Evolutionary conservation across 2,113 vertebrate genomes (phyloP).

Genomic region (Tichodroma muraria): DNA sequence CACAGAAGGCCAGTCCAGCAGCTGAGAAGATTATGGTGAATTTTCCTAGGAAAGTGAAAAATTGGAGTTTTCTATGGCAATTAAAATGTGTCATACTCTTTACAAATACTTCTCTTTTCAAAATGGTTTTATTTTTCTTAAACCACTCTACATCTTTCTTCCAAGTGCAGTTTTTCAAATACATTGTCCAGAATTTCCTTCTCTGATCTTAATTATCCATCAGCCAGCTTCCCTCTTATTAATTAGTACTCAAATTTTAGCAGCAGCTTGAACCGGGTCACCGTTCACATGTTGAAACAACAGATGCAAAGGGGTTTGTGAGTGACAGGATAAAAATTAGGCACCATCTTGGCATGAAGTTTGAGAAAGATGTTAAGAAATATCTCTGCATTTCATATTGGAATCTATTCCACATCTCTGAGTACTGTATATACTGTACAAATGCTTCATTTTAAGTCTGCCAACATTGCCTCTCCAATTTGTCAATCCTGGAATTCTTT

Average conservation of each 20-base stretch:
- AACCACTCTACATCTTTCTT: not conserved
- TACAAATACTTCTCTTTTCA: not conserved
- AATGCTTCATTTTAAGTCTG: constrained; percentile 63
- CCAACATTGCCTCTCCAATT: constrained; percentile 62
- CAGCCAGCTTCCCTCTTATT: constrained; percentile 47
- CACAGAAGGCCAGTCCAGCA: not conserved
- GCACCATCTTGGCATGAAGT: constrained; percentile 55
- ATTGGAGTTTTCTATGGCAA: not conserved
- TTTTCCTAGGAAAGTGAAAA: not conserved
- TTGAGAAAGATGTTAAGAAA: constrained; percentile 63
- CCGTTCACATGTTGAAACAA: constrained; percentile 56
- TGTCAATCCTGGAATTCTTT: constrained; percentile 62
- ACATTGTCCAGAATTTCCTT: constrained; percentile 32
- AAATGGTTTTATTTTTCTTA: not conserved
- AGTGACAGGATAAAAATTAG: constrained; percentile 67
- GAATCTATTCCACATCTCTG: constrained; percentile 37
- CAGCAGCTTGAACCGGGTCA: constrained; percentile 64
- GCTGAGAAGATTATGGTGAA: not conserved
- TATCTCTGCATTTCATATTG: constrained; percentile 50
- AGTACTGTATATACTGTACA: constrained; percentile 65
- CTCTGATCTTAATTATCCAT: constrained; percentile 47
- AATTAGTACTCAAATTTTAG: constrained; percentile 65
- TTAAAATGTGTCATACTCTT: not conserved
- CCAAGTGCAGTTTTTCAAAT: not conserved
- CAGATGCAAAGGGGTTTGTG: constrained; percentile 63